Evolutionary conservation across 2,113 vertebrate species (phyloP).

Genomic region (Galemys pyrenaicus): DNA sequence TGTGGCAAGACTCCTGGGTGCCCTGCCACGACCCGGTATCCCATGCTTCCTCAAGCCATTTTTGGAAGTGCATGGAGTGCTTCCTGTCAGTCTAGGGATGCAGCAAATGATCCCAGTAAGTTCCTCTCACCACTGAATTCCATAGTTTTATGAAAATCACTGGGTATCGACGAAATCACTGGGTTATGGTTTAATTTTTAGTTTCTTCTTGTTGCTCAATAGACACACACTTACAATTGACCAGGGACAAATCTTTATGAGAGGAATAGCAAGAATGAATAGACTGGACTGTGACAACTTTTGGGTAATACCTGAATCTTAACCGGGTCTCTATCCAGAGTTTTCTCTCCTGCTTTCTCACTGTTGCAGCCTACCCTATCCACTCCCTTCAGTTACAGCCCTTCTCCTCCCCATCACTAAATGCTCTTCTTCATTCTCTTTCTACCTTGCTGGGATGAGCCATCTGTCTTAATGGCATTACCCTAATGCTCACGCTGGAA

Average conservation of each 20-base stretch:
- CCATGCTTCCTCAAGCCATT: neutral
- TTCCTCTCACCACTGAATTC: neutral
- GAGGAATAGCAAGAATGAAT: neutral
- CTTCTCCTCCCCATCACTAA: neutral
- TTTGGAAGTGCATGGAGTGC: neutral
- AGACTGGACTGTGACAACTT: neutral
- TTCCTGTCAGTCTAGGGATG: neutral
- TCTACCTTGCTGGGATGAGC: neutral
- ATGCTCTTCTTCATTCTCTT: neutral
- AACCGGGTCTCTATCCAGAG: neutral
- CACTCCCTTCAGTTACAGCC: neutral
- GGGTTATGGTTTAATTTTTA: neutral
- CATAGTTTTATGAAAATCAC: neutral
- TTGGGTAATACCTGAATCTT: neutral
- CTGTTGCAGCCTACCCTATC: neutral
- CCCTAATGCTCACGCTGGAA: neutral
- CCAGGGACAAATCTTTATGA: neutral
- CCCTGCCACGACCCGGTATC: neutral
- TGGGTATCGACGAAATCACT: neutral
- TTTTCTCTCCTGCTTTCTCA: neutral
- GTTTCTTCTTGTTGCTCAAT: constrained; percentile 10
- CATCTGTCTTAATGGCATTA: neutral
- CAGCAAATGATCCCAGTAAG: neutral
- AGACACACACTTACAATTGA: neutral
- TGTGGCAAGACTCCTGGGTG: neutral